Percentiles rank a stretch among this genome's conserved stretches.
Evolutionary conservation across 92 coral and sea anemone species (phyloP).

Genomic region (Palythoa heliodiscus): DNA sequence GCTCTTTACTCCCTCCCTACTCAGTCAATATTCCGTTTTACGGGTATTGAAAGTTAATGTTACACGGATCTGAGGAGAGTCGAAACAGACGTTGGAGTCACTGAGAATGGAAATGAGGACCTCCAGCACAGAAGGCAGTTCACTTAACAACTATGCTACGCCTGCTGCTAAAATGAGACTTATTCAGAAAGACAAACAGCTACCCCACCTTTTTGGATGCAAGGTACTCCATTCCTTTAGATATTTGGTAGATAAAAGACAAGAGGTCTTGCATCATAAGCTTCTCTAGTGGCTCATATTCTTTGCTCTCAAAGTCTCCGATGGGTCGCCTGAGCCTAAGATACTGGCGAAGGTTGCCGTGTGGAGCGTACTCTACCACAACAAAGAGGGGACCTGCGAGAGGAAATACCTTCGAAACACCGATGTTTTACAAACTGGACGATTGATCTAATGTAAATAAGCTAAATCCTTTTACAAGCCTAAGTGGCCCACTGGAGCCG

Average conservation of each 20-base stretch:
- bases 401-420: not conserved
- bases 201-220: conserved; percentile 12
- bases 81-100: no score
- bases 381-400: conserved; percentile 33
- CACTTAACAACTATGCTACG: not conserved
- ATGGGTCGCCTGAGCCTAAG: conserved; percentile 35
- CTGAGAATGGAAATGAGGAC: no score
- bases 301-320: conserved; percentile 27
- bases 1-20: no score
- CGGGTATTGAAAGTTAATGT: no score
- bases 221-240: conserved; percentile 42
- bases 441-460: not conserved
- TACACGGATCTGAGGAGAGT: no score
- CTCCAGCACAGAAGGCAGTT: no score
- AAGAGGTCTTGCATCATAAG: conserved; percentile 34
- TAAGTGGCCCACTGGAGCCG: no score
- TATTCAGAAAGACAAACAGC: not conserved
- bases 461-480: no score
- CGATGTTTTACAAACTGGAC: not conserved
- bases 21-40: no score
- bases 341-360: conserved; percentile 41
- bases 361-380: conserved; percentile 40
- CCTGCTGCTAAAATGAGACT: no score
- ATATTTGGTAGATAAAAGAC: conserved; percentile 25
- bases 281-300: conserved; percentile 15